Conservation (phyloP, 2,888 invertebrate genomes). For the Pammene aurita region DNA sequence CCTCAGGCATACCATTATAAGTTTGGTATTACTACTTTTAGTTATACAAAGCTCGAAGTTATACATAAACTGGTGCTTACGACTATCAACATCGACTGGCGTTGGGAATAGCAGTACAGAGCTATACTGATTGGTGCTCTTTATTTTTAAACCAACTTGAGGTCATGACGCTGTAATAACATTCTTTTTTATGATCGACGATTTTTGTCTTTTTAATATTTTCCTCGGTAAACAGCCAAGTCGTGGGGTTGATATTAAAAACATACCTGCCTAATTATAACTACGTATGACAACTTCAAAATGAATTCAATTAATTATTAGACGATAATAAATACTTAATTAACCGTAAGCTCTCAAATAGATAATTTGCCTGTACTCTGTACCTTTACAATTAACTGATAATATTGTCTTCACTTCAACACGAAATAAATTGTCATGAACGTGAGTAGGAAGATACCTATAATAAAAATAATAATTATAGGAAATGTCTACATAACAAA, state of each 20-base stretch:
- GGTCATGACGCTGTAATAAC: slow-evolving; percentile 55
- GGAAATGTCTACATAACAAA: slow-evolving; percentile 59
- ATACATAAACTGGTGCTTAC: neutral
- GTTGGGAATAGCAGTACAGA: neutral
- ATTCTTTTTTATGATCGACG: slow-evolving; percentile 22
- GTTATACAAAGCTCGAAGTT: neutral
- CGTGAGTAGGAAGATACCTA: slow-evolving; percentile 37
- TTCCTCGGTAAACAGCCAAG: slow-evolving; percentile 7
- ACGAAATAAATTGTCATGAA: slow-evolving; percentile 45
- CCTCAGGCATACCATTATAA: neutral
- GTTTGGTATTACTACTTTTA: neutral
- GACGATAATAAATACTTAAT: no score
- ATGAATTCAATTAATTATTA: no score
- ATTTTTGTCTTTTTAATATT: slow-evolving; percentile 16
- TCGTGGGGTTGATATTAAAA: neutral
- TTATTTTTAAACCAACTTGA: slow-evolving; percentile 68
- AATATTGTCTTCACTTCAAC: slow-evolving; percentile 35
- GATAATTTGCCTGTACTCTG: no score
- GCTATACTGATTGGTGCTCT: slow-evolving; percentile 54
- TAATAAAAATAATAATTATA: slow-evolving; percentile 57
- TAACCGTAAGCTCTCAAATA: no score
- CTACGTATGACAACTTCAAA: no score
- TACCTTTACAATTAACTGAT: neutral
- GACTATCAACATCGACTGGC: neutral
- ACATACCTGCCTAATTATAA: neutral